Evolutionary conservation across 2,888 invertebrate genomes (phyloP), one percentile per base, ranked within the genome.

Genomic region (Latrodectus hesperus): DNA sequence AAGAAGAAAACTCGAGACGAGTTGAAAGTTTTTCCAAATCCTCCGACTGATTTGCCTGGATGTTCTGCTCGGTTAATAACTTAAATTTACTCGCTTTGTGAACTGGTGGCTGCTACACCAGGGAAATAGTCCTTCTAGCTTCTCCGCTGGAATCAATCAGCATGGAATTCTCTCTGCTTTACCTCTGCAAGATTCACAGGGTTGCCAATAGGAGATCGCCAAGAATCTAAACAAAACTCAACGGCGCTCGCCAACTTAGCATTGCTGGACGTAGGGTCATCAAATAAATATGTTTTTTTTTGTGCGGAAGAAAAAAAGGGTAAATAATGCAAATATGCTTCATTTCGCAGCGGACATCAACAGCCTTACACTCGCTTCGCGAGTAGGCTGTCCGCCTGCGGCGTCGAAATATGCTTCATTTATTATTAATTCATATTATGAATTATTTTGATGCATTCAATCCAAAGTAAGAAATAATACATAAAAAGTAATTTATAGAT

Each of bases 141-240:
- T 77, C 80, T 64, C 76, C 68, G 68, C 77, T 68, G 14, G 81
- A 87, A 84, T 84, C 84, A 84, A 84, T 84, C 81, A 87, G 71
- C 86, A 67, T 81, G 72, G 86, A 76, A 87, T 87, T 77, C 81
- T 38, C 81, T 75, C 75, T 49, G 85, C 79, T 86, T 80, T 86
- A 86, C 85, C 86, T 87, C 86, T 87, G 79, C 86, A 77, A 87
- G 76, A 70, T 72, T 64, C 81, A 10, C 64, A 77, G 86, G 86
- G 86, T 87, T 87, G 76, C 81, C 38, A 51, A 60, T 70, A 49
- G 60, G n/a, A 49, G n/a, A n/a, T 75, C 86, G 86, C 86, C 86
- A 87, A 87, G 26, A 60, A n/a, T 11, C 60, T 60, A 60, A 60
- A 60, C 60, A 60, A 12, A 60, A 60, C 60, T 16, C 14, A 60